Evolutionary conservation across 2,888 invertebrate genomes (phyloP), one percentile per base, ranked within the genome.

Genomic region (Acanthosepion esculentum): DNA sequence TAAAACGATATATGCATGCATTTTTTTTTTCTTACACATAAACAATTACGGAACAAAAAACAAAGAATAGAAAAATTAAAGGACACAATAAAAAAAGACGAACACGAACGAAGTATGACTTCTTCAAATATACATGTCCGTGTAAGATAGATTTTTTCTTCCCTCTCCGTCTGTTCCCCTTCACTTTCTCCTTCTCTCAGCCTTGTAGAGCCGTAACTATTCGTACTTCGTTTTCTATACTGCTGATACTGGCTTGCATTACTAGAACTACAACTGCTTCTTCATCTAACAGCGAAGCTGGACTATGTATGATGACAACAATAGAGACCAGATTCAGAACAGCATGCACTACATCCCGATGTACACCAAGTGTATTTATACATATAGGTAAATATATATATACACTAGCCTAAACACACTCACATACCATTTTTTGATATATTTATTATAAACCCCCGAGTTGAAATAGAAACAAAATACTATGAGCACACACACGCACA

Each of bases 321-420:
- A 78, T 12, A 78, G 78, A n/a, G 78, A n/a, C 15, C n/a, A 78
- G 78, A n/a, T 33, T 78, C n/a, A 78, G 78, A 78, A 12, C n/a
- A 78, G 78, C 78, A 78, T 78, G 78, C 12, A 15, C 78, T 78
- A 78, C 78, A 78, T 33, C 78, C 78, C 78, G 78, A 78, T 78
- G 78, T 78, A 78, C n/a, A 78, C 12, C 78, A 33, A 78, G 78
- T 78, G 78, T 78, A 78, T n/a, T 18, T 78, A 78, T 78, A 78
- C 78, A 33, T 78, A 78, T 78, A 78, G 78, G 78, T 78, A 78
- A 78, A 78, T 78, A 78, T 78, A 78, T 78, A 78, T n/a, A 29
- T 33, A 78, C 78, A 33, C 78, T 78, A 78, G 15, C 78, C n/a
- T 18, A n/a, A 33, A n/a, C 78, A 78, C 78, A 78, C 78, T 12